A percentile compares a stretch with the other conserved stretches of the same genome.
phyloP scores from a whole-genome alignment of 2,888 invertebrate genomes.

The Harmothoe impar region DNA sequence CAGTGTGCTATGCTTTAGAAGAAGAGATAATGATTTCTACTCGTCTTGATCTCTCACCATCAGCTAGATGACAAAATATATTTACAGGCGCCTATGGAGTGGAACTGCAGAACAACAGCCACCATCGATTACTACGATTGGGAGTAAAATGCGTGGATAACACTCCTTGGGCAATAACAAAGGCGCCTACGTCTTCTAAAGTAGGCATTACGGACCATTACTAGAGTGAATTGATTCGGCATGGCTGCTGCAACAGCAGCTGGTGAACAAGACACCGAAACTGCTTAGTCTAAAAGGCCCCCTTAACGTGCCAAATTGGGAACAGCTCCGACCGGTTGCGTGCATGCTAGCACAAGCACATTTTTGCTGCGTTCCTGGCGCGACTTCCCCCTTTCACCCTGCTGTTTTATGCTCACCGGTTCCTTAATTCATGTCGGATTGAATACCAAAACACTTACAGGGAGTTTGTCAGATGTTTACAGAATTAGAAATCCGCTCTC shows the following conservation, averaged over 20 bases:
- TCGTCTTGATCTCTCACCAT: neutral
- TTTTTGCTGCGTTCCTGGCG: too few relatives aligned
- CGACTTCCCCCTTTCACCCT: too few relatives aligned
- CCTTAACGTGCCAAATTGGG: slow-evolving; percentile 14
- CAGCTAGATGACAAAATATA: neutral
- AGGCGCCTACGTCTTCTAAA: neutral
- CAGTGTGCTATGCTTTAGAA: too few relatives aligned
- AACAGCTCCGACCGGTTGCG: neutral
- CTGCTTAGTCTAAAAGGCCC: neutral
- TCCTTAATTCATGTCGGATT: too few relatives aligned
- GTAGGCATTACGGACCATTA: neutral
- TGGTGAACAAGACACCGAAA: slow-evolving; percentile 12
- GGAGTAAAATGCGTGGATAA: neutral
- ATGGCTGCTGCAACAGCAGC: neutral
- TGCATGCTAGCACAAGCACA: slow-evolving; percentile 14
- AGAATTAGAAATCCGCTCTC: too few relatives aligned
- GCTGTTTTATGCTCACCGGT: too few relatives aligned
- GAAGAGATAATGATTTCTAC: neutral
- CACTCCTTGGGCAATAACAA: neutral
- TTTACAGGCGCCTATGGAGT: neutral
- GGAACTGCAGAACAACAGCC: neutral
- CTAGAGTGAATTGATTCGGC: neutral
- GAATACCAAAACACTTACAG: too few relatives aligned
- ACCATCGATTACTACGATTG: neutral
- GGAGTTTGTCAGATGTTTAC: too few relatives aligned